Base-by-base conservation (phyloP, 2,113 vertebrate genomes). In the Semnornis frantzii region DNA sequence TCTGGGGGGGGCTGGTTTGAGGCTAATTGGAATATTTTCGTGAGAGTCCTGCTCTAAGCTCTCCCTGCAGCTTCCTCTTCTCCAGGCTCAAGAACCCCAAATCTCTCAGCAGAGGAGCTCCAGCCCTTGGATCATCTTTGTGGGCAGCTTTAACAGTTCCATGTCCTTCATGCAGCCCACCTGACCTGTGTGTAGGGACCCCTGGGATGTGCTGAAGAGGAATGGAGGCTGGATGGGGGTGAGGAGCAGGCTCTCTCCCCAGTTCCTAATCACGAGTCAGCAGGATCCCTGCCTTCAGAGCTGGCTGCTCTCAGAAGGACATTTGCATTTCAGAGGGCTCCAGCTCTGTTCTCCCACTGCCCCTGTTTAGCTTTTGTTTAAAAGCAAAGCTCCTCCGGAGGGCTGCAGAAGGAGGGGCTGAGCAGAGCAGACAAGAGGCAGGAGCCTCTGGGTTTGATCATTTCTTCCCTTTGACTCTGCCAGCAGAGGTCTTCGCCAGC, bases 291-390 rank as follows among this genome's bases (percentile, higher is more conserved):
- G 82, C 8, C 62, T 72, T 89, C 89, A 39, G 50, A 93, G 92
- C 65, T 5, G 54, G 37, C 66, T 79, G 91, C 90, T 94, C 72
- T 87, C 63, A 42, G 86, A 71, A 27, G 83, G 50, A 6, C 24
- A 91, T 95, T 95, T 95, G 89, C 95, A 94, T 96, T 97, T 97
- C 93, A 92, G 90, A 97, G 87, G 66, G 54, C 59, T 87, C 84
- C 87, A 84, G 88, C 82, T 91, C 76, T 1, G 62, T 84, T 85
- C 82, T 80, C 90, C 90, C 85, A 68, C 72, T 20, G 94, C 10
- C 90, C 73, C 69, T 37, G 84, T 92, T 94, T 91, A 85, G 89
- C 86, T 94, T 91, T 87, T 81, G 96, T 90, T 85, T 91, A 62
- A 92, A 85, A 76, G 87, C 60, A 23, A 39, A 39, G 70, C 81